These are phyloP conservation scores for Anarrhichthys ocellatus DNA, from an alignment of 2,113 vertebrate genomes.

Conservation along the genomic window DNA sequence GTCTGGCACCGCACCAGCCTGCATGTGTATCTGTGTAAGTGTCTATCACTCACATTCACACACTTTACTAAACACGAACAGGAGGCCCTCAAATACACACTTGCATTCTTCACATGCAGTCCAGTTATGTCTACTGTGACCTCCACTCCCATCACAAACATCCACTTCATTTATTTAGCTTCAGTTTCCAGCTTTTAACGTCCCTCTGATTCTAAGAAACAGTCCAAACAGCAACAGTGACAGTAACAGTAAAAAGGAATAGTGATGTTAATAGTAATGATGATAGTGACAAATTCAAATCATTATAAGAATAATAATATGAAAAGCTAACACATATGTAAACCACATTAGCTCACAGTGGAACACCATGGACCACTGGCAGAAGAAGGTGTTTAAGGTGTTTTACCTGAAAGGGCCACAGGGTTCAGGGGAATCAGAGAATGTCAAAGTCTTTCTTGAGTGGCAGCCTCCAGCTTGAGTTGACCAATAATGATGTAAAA, in stretches of 20 bases:
- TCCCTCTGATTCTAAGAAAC: background rate
- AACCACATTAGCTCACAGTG: background rate
- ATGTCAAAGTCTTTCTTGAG: no score
- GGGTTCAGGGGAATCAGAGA: background rate
- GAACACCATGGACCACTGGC: background rate
- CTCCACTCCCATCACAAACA: background rate
- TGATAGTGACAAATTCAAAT: background rate
- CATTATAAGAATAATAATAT: background rate
- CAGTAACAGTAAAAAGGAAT: background rate
- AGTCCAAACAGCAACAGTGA: background rate
- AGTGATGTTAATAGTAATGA: background rate
- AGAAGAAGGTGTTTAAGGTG: background rate
- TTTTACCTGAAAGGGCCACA: no score
- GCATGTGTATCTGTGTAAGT: conserved; percentile 63
- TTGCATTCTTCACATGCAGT: background rate
- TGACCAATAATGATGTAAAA: background rate
- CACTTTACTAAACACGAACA: background rate
- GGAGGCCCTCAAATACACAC: conserved; percentile 6
- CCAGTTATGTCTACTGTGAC: background rate
- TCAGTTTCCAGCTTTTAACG: background rate
- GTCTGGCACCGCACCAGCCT: conserved; percentile 27
- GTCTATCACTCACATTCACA: conserved; percentile 32
- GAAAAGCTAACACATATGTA: background rate
- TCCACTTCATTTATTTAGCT: background rate
- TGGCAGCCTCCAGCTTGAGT: background rate